These are phyloP conservation scores for Carposina sasakii DNA, from an alignment of 1,140 invertebrate species.

Conservation along the genomic window DNA sequence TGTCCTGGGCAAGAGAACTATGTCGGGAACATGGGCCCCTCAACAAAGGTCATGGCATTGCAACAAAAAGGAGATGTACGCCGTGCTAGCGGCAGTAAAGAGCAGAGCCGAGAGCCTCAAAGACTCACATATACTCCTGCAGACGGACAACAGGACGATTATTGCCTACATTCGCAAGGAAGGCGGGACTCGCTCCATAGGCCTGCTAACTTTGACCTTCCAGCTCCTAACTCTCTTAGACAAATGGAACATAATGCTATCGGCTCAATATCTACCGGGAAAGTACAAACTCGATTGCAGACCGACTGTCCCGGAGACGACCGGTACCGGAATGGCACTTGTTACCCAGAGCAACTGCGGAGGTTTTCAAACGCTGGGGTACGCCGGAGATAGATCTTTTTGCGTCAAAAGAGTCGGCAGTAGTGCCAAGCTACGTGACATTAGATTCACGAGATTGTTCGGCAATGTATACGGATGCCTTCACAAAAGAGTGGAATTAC, in stretches of 20 bases:
- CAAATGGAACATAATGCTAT: constrained; percentile 8
- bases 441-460: constrained; percentile 20
- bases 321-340: constrained; percentile 23
- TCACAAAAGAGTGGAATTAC: constrained; percentile 31
- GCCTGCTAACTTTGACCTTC: constrained; percentile 7
- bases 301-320: constrained; percentile 21
- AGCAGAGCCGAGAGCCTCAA: constrained; percentile 6
- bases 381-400: constrained; percentile 32
- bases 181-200: constrained; percentile 22
- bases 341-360: neutral
- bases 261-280: constrained; percentile 23
- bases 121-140: constrained; percentile 18
- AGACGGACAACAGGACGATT: constrained; percentile 32
- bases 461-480: constrained; percentile 29
- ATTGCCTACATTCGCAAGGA: constrained; percentile 26
- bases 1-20: neutral
- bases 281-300: constrained; percentile 24
- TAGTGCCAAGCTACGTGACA: constrained; percentile 26
- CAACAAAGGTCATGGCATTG: constrained; percentile 23
- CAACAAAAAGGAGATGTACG: constrained; percentile 32
- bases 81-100: constrained; percentile 19
- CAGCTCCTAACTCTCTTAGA: constrained; percentile 9
- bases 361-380: constrained; percentile 25
- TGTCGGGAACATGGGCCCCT: constrained; percentile 4
- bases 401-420: constrained; percentile 19